Evolutionary conservation across 2,888 invertebrate species (phyloP), one percentile per base, ranked within the genome.

Genomic region (Cantharis rustica): DNA sequence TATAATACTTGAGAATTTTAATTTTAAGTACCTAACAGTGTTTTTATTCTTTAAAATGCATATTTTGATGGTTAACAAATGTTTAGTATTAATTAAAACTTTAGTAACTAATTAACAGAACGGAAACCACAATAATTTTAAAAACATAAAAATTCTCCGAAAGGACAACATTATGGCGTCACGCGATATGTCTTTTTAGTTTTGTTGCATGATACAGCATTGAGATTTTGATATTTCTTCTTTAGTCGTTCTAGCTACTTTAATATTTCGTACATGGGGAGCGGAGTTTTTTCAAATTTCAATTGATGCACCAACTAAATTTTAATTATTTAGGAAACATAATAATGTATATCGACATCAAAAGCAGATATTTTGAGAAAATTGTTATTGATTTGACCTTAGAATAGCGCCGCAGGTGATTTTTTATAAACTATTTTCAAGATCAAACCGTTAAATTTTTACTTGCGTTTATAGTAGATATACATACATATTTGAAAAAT

Each of bases 41-140:
- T 31, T 31, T 31, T 31, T 13, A 31, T 31, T 31, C 31, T 5
- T 13, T 31, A 13, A 31, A 31, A 31, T 31, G 31, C 31, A 31
- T 31, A 31, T 31, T 31, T 31, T 31, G 31, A 31, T 31, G 31
- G 31, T 31, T 31, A 31, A 31, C 31, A 31, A 31, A 31, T 31
- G 31, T 31, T 31, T 31, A 31, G 31, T 31, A 31, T 31, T 31
- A 64, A 20, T 64, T 64, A 64, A 20, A 64, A 64, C 64, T 64
- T 64, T 17, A 64, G 20, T 64, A 16, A 62, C 62, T 62, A 62
- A 62, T 20, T 64, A 20, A 20, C 16, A 64, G 11, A 64, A 16
- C 64, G 64, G 64, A 64, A 64, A 64, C 64, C 64, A 64, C 64
- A 64, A 17, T n/a, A 64, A 64, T 20, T 64, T 64, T 64, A 64